A percentile compares a stretch with the other conserved stretches of the same genome.
Evolutionary conservation across 2,113 vertebrate species (phyloP).

Genomic region (Neogobius melanostomus): DNA sequence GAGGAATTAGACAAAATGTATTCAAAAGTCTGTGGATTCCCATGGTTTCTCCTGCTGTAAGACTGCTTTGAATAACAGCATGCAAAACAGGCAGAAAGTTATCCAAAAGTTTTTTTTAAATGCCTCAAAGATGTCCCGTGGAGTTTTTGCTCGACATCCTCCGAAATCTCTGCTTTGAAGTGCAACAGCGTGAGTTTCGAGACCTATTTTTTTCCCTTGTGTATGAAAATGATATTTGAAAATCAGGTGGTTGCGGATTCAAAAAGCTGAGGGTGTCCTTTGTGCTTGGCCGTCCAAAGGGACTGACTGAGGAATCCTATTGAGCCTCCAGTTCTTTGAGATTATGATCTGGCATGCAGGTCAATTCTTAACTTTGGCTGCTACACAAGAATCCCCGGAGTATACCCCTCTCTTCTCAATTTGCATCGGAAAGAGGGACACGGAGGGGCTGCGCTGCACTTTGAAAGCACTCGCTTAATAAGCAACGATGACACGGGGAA

Average conservation of each 20-base stretch:
- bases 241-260: constrained; percentile 41
- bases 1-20: no score
- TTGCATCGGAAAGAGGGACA: constrained; percentile 50
- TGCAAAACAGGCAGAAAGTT: background rate
- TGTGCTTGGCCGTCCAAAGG: constrained; percentile 50
- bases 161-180: constrained; percentile 29
- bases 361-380: constrained; percentile 59
- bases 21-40: background rate
- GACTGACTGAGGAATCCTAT: constrained; percentile 56
- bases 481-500: constrained; percentile 30
- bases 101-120: constrained; percentile 7
- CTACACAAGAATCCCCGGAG: constrained; percentile 59
- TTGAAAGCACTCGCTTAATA: constrained; percentile 34
- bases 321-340: constrained; percentile 47
- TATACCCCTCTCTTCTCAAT: constrained; percentile 45
- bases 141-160: constrained; percentile 23
- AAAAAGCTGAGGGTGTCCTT: constrained; percentile 38
- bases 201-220: constrained; percentile 6
- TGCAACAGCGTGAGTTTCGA: constrained; percentile 35
- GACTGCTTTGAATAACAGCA: background rate
- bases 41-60: background rate
- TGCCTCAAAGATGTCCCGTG: constrained; percentile 14
- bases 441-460: constrained; percentile 27
- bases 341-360: constrained; percentile 68
- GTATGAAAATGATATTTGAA: constrained; percentile 47